Evolutionary conservation across 2,113 vertebrate genomes (phyloP).

Genomic region (Gymnogyps californianus): DNA sequence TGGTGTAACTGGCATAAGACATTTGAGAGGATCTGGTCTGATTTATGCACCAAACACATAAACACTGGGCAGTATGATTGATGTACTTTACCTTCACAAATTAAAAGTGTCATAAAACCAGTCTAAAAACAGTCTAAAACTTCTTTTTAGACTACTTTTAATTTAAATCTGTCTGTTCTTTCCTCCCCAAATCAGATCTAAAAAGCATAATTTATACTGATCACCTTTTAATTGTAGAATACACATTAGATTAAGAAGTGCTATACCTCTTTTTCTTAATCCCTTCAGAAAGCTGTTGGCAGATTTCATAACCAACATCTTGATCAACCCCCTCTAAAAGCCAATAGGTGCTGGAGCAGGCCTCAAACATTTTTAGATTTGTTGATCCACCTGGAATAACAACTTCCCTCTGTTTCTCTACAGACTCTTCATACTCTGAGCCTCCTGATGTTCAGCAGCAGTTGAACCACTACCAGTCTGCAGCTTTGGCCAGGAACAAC

Average conservation of each 20-base stretch:
- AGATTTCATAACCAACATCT: not conserved
- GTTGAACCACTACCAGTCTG: slow-evolving; percentile 91
- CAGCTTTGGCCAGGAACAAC: slow-evolving; percentile 85
- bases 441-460: slow-evolving; percentile 93
- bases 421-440: slow-evolving; percentile 89
- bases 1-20: not conserved
- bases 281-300: not conserved
- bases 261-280: not conserved
- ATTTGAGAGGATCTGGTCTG: not conserved
- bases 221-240: not conserved
- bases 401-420: slow-evolving; percentile 20
- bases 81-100: not conserved
- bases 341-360: not conserved
- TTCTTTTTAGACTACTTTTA: slow-evolving; percentile 27
- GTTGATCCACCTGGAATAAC: not conserved
- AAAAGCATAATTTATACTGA: not conserved
- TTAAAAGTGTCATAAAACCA: not conserved
- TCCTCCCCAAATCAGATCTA: not conserved
- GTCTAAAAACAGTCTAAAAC: not conserved
- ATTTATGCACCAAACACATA: not conserved
- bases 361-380: not conserved
- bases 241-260: not conserved
- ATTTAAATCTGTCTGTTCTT: slow-evolving; percentile 9
- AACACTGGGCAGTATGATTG: not conserved
- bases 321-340: not conserved